Evolutionary conservation across 2,888 invertebrate species (phyloP), one percentile per base, ranked within the genome.

Genomic region (Taphrorychus bicolor): DNA sequence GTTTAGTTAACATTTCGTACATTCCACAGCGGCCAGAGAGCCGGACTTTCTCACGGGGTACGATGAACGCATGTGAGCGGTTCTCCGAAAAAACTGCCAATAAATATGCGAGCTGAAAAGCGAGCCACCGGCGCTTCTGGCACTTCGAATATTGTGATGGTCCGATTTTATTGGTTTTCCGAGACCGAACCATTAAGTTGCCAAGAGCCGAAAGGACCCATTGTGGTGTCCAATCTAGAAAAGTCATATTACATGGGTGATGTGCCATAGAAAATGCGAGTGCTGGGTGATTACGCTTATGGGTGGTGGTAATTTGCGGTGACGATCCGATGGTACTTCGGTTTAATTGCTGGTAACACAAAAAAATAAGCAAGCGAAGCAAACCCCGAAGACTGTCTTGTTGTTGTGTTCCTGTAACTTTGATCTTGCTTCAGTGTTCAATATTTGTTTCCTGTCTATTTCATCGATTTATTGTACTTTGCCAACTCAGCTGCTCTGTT

Each of bases 31-130:
- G 66, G 66, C 57, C 66, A 61, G 48, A 61, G 61, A 56, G 64
- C 64, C 60, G 69, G 58, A 64, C 64, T 69, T 69, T 69, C 69
- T 69, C 69, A 69, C 69, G 69, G 59, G 69, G 69, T 63, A 69
- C 69, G 61, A 51, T 61, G 67, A 61, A 59, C 66, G 66, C 67
- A 58, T 60, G 60, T 59, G 59, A 59, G 58, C 53, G 45, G 67
- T 67, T 67, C 67, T 67, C 62, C 67, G 67, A 67, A 67, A 67
- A 67, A 67, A 62, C 61, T 66, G 58, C 57, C 61, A 66, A 66
- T 67, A 67, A 67, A 62, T 66, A 66, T 66, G 61, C 60, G 60
- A 66, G 49, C 57, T 66, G 60, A 67, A 62, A 67, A 56, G 51
- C 52, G 58, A 62, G 61, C 67, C 57, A 57, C 61, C 61, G 66